These are phyloP conservation scores for Nannobrachium achirus DNA, from an alignment of 2,113 vertebrate species.

Conservation along the genomic window DNA sequence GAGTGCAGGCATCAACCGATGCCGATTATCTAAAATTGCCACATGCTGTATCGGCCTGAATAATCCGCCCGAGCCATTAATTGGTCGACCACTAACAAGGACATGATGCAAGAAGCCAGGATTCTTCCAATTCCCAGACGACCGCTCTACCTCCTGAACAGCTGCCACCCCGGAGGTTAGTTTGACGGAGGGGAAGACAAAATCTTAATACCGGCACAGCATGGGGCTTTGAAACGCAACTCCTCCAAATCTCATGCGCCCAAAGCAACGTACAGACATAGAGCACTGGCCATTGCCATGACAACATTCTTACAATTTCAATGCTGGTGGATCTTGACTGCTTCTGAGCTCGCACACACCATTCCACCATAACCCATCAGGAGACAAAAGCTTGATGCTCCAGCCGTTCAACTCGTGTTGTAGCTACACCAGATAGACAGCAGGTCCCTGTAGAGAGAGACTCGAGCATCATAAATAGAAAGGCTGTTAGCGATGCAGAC, in stretches of 20 bases:
- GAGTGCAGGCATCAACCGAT: too few species aligned
- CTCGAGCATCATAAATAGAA: constrained; percentile 30
- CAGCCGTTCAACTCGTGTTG: constrained; percentile 13
- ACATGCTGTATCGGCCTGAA: too few species aligned
- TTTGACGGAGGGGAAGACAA: too few species aligned
- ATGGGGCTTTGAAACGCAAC: not conserved
- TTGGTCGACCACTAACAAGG: too few species aligned
- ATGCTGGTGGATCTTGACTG: not conserved
- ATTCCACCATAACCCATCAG: not conserved
- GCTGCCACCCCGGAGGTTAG: too few species aligned
- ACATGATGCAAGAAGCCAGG: too few species aligned
- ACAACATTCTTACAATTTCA: constrained; percentile 8
- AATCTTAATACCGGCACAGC: not conserved
- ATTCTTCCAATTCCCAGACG: too few species aligned
- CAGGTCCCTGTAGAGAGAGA: not conserved
- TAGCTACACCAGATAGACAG: constrained; percentile 39
- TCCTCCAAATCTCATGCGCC: not conserved
- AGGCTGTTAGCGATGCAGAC: constrained; percentile 21
- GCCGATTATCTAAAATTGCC: too few species aligned
- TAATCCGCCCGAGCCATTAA: too few species aligned
- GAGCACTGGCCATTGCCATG: not conserved
- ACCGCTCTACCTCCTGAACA: too few species aligned
- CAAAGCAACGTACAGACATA: not conserved
- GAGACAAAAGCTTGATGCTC: constrained; percentile 4
- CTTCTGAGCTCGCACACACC: too few species aligned